Percentiles rank a stretch among this genome's conserved stretches.
phyloP scores from a whole-genome alignment of 92 coral and sea anemone genomes.

The Micromussa lordhowensis region DNA sequence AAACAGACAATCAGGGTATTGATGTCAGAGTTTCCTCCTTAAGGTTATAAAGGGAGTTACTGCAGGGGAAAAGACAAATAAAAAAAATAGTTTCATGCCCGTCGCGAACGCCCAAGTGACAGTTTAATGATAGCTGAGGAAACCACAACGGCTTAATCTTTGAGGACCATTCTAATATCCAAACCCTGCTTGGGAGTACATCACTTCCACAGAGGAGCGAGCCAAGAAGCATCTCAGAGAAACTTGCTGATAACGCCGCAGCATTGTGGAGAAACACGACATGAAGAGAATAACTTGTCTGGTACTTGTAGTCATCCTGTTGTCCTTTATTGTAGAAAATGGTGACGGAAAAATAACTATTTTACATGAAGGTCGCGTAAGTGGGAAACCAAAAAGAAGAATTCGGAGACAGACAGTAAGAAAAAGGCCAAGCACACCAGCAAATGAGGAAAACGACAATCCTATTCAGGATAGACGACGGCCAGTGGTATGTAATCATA shows the following conservation, averaged over 20 bases:
- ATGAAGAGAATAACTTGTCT: slow-evolving; percentile 24
- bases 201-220: background rate
- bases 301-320: background rate
- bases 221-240: background rate
- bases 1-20: slow-evolving; percentile 8
- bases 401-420: background rate
- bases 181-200: background rate
- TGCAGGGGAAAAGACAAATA: background rate
- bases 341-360: slow-evolving; percentile 20
- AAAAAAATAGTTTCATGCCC: slow-evolving; percentile 17
- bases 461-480: background rate
- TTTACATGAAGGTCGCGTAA: background rate
- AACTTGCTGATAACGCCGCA: slow-evolving; percentile 7
- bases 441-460: background rate
- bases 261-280: background rate
- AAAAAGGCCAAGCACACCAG: background rate
- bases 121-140: slow-evolving; percentile 11
- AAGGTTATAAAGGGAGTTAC: slow-evolving; percentile 21
- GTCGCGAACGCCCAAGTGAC: background rate
- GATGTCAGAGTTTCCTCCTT: slow-evolving; percentile 27
- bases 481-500: background rate
- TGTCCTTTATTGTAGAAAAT: slow-evolving; percentile 17
- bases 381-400: background rate
- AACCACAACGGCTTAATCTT: slow-evolving; percentile 7
- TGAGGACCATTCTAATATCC: background rate